These are phyloP conservation scores for Bergia sp. DNA, from an alignment of 92 coral and sea anemone species.

Conservation along the genomic window DNA sequence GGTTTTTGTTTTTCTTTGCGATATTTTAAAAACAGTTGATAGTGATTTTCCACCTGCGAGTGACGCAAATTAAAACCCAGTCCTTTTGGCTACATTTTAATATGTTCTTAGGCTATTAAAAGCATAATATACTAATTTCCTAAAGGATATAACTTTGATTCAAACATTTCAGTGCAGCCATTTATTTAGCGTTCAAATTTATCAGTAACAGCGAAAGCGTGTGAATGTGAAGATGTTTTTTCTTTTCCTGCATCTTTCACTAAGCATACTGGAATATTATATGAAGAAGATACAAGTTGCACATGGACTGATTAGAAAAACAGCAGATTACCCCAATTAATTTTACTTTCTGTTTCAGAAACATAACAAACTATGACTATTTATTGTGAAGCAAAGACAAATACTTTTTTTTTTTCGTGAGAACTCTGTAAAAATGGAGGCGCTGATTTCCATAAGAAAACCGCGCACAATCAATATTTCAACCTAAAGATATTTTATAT, in stretches of 20 bases:
- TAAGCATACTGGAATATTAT: background rate
- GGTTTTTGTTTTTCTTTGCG: background rate
- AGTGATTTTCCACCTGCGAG: conserved; percentile 27
- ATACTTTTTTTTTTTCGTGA: background rate
- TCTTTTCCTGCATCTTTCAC: too few species aligned
- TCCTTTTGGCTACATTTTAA: conserved; percentile 33
- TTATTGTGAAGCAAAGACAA: background rate
- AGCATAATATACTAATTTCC: conserved; percentile 39
- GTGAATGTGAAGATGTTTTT: too few species aligned
- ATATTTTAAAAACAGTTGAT: background rate
- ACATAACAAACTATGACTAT: background rate
- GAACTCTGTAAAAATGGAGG: background rate
- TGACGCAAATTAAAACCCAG: conserved; percentile 33
- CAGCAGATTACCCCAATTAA: background rate
- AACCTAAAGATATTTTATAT: conserved; percentile 5
- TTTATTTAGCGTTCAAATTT: background rate
- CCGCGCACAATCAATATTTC: conserved; percentile 25
- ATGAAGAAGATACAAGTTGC: background rate
- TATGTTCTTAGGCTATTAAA: conserved; percentile 29
- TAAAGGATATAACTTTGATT: conserved; percentile 44
- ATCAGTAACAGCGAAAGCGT: background rate
- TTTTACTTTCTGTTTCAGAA: background rate
- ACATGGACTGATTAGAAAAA: background rate
- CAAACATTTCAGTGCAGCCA: conserved; percentile 21
- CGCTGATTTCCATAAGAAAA: background rate